A percentile compares a stretch with the other conserved stretches of the same genome.
These are phyloP conservation scores for Epinephelus coioides DNA, from an alignment of 2,797 vertebrate species.

Conservation along the genomic window DNA sequence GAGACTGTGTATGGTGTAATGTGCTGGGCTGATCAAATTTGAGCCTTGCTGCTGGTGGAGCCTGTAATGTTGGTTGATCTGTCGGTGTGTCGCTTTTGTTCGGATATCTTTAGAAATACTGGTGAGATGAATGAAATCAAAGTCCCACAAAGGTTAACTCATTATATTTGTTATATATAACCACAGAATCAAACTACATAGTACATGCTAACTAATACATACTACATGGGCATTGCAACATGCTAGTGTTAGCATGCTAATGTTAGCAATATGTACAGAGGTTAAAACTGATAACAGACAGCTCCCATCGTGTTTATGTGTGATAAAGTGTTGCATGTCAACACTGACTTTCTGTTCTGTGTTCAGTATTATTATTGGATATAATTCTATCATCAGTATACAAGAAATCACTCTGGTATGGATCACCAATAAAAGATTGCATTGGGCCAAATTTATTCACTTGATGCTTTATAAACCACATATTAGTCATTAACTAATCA, in stretches of 20 bases:
- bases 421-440: too few relatives aligned
- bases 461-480: too few relatives aligned
- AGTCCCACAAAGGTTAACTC: not conserved
- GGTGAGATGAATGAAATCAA: not conserved
- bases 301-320: too few relatives aligned
- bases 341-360: too few relatives aligned
- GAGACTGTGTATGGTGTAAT: not conserved
- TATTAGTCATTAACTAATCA: too few relatives aligned
- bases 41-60: not conserved
- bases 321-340: too few relatives aligned
- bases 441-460: too few relatives aligned
- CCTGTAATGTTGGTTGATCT: not conserved
- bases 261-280: not conserved
- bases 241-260: not conserved
- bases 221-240: not conserved
- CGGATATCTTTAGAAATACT: not conserved
- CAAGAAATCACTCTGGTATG: too few relatives aligned
- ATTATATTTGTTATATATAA: not conserved
- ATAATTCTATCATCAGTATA: too few relatives aligned
- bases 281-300: too few relatives aligned
- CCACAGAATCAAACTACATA: not conserved
- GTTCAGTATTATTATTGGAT: too few relatives aligned
- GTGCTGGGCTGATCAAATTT: slow-evolving; percentile 26
- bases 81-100: not conserved
- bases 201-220: not conserved